Evolutionary conservation across 1,140 invertebrate genomes (phyloP).

Genomic region (Cephus cinctus): DNA sequence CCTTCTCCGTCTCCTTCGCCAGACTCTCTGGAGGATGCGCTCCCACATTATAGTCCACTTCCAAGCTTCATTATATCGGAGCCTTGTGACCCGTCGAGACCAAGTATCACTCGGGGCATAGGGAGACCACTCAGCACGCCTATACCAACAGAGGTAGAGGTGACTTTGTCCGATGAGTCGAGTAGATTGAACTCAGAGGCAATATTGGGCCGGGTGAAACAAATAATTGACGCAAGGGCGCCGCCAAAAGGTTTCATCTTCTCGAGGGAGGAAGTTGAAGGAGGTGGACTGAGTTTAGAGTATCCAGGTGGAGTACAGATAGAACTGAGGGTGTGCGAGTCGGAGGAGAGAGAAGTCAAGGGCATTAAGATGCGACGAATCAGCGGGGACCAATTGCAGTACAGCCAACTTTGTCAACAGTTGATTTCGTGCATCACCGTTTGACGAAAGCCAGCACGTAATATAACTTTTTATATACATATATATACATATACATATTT

Average conservation of each 20-base stretch:
- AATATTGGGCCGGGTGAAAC: constrained; percentile 79
- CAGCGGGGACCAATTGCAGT: constrained; percentile 87
- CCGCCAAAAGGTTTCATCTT: constrained; percentile 73
- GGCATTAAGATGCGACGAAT: constrained; percentile 88
- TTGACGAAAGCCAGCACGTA: constrained; percentile 58
- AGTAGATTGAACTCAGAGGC: constrained; percentile 74
- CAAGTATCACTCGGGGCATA: constrained; percentile 78
- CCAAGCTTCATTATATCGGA: constrained; percentile 71
- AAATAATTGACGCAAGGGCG: constrained; percentile 76
- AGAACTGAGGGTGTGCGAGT: constrained; percentile 79
- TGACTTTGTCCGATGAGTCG: constrained; percentile 77
- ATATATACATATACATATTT: constrained; percentile 16
- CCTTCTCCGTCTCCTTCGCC: constrained; percentile 51
- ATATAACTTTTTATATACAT: constrained; percentile 15
- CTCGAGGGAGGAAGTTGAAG: constrained; percentile 49
- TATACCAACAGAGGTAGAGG: constrained; percentile 60
- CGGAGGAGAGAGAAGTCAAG: constrained; percentile 72
- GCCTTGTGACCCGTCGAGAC: constrained; percentile 70
- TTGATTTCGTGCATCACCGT: constrained; percentile 85
- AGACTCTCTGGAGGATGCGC: constrained; percentile 46
- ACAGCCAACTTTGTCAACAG: constrained; percentile 87
- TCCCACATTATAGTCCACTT: constrained; percentile 49
- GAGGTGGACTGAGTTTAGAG: constrained; percentile 64
- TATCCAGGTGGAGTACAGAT: constrained; percentile 86
- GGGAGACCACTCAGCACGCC: constrained; percentile 57